Evolutionary conservation across 2,113 vertebrate species (phyloP).

Genomic region (Cnemophilus loriae): DNA sequence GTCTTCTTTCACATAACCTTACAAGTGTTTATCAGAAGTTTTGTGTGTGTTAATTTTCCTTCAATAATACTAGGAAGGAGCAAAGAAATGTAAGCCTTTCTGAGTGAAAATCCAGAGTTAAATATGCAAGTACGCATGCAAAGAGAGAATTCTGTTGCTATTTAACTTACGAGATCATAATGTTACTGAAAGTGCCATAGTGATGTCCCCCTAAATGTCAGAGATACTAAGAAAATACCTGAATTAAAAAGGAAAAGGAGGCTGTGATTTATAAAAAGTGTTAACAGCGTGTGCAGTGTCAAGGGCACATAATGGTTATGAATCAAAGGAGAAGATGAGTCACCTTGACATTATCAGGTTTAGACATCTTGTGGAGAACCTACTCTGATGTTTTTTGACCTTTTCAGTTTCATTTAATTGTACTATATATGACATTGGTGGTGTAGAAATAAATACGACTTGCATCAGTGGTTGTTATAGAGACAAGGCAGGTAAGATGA

Average conservation of each 20-base stretch:
- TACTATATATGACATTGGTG: constrained; percentile 51
- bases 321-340: constrained; percentile 64
- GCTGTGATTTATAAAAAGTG: constrained; percentile 21
- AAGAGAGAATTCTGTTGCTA: not conserved
- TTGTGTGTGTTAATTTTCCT: not conserved
- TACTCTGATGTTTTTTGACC: constrained; percentile 65
- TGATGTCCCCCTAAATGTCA: not conserved
- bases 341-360: constrained; percentile 67
- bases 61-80: not conserved
- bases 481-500: constrained; percentile 54
- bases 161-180: not conserved
- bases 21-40: not conserved
- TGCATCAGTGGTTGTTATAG: constrained; percentile 70
- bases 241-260: not conserved
- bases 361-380: constrained; percentile 46
- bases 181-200: not conserved
- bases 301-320: constrained; percentile 51
- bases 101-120: not conserved
- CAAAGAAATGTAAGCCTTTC: not conserved
- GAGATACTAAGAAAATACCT: constrained; percentile 26
- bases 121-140: not conserved
- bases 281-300: constrained; percentile 19
- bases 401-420: constrained; percentile 70
- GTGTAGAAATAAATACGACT: constrained; percentile 56
- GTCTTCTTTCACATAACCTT: not conserved